Percentiles rank a stretch among this genome's conserved stretches.
phyloP scores from a whole-genome alignment of 2,113 vertebrate species.

The Zeus faber region DNA sequence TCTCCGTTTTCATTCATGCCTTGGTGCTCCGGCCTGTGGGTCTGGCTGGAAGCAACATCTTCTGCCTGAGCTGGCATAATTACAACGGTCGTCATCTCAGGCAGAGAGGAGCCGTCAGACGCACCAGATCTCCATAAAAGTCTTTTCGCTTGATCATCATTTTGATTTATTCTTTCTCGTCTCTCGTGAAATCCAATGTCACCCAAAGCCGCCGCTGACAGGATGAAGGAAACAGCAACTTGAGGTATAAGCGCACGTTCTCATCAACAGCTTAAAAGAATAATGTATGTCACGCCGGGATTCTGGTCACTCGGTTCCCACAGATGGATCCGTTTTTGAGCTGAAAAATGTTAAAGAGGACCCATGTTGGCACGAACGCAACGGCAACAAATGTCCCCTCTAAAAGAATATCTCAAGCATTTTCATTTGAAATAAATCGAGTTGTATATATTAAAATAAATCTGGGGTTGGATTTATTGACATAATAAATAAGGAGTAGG shows the following conservation, averaged over 20 bases:
- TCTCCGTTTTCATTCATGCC: slow-evolving; percentile 54
- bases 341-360: too few species aligned
- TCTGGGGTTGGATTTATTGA: too few species aligned
- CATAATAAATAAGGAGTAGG: too few species aligned
- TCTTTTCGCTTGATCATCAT: slow-evolving; percentile 29
- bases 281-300: slow-evolving; percentile 2
- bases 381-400: too few species aligned
- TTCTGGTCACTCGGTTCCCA: slow-evolving; percentile 15
- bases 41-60: slow-evolving; percentile 44
- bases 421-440: too few species aligned
- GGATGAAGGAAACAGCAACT: slow-evolving; percentile 22
- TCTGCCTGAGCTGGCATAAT: slow-evolving; percentile 39
- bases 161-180: slow-evolving; percentile 23
- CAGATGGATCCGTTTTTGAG: too few species aligned
- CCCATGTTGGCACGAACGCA: too few species aligned
- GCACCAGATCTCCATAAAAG: slow-evolving; percentile 29
- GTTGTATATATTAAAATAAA: too few species aligned
- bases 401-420: too few species aligned
- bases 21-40: slow-evolving; percentile 38
- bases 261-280: slow-evolving; percentile 22
- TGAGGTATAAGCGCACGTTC: slow-evolving; percentile 26
- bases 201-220: slow-evolving; percentile 12
- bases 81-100: slow-evolving; percentile 44
- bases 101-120: slow-evolving; percentile 32
- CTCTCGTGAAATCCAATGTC: slow-evolving; percentile 5